A percentile compares a stretch with the other conserved stretches of the same genome.
These are phyloP conservation scores for Diglossa cyanea DNA, from an alignment of 2,797 vertebrate genomes.

Conservation along the genomic window DNA sequence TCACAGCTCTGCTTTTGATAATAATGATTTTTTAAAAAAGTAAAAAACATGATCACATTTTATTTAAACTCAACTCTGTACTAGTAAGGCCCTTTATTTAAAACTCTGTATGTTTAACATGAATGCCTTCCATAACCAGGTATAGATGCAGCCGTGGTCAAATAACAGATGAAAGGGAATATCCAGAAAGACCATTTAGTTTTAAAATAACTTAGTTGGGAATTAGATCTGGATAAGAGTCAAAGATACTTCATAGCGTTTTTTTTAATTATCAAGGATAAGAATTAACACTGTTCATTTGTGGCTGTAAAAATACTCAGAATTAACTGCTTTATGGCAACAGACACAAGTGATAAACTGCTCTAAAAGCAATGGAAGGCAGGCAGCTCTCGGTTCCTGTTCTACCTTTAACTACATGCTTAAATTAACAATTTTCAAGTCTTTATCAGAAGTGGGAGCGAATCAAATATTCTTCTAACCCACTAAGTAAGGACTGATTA, in stretches of 20 bases:
- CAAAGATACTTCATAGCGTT: not conserved
- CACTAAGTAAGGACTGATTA: not conserved
- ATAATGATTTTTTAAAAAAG: not conserved
- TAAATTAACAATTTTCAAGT: not conserved
- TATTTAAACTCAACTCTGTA: not conserved
- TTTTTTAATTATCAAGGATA: not conserved
- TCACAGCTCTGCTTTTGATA: constrained; percentile 5
- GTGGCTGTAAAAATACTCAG: not conserved
- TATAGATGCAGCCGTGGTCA: not conserved
- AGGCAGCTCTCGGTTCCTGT: not conserved
- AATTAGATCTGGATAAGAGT: not conserved
- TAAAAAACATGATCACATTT: not conserved
- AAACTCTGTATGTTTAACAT: not conserved
- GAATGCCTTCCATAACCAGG: not conserved
- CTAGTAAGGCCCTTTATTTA: not conserved
- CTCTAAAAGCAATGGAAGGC: not conserved
- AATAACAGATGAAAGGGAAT: not conserved
- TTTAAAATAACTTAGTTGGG: not conserved
- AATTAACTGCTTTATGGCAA: not conserved
- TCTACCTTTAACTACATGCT: not conserved
- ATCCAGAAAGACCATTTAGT: not conserved
- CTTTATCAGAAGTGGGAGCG: not conserved
- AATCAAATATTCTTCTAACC: not conserved
- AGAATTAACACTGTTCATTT: constrained; percentile 22
- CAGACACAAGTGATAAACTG: not conserved